Evolutionary conservation across 2,797 vertebrate species (phyloP), one percentile per base, ranked within the genome.

Genomic region (Astyanax mexicanus): DNA sequence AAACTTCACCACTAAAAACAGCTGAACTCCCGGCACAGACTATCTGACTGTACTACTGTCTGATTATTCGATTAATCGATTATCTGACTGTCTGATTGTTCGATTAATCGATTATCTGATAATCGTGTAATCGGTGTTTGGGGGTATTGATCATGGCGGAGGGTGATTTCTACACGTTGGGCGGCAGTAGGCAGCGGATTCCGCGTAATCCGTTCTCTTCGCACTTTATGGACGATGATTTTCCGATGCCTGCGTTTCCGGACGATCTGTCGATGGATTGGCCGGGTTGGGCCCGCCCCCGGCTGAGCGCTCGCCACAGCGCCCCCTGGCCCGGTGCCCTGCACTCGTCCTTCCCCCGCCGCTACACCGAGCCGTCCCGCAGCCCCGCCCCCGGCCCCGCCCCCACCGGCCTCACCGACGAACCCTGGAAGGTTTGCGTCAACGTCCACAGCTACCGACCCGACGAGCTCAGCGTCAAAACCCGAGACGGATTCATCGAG

Each of bases 391-490:
- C 85, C 90, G 42, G 47, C 37, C 90, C n/a, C 90, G 4, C 92
- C 95, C 4, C 89, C 76, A 17, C 85, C 90, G 42, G 47, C 37
- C 90, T 92, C 69, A 90, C 93, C 0, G 95, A 95, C 0, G 96
- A 99, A 80, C 97, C 97, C 6, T 99, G 98, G 98, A 99, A 99
- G 81, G 96, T 99, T 11, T 99, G 98, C 6, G 98, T 99, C 72
- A 99, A 98, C 17, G 98, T 99, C 75, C 97, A 99, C 92, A 99
- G 96, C 91, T 99, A 98, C 90, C 95, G 93, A 74, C 94, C 98
- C 0, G 97, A 97, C 87, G 98, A 99, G 78, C 86, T 99, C 74
- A 92, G 92, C 0, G 94, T 99, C 74, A 98, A 96, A 88, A 99
- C 98, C 54, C 97, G 92, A 84, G 98, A 98, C 0, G 95, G 96